Conservation (phyloP, 2,888 invertebrate species). For the Acanthococcus lagerstroemiae region DNA sequence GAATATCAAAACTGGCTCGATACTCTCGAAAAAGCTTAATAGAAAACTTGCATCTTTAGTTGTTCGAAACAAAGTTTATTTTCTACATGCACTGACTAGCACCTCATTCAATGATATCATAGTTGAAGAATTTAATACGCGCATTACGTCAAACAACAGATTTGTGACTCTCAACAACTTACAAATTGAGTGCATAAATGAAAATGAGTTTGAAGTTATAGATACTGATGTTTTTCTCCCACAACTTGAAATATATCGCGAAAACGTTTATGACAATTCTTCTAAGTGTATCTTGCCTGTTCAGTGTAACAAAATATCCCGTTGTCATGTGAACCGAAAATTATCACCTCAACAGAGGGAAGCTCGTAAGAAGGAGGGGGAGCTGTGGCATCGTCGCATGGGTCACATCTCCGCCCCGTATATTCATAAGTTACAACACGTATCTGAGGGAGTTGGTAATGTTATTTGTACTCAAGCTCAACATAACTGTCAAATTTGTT, state of each 20-base stretch:
- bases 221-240: background rate
- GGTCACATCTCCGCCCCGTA: background rate
- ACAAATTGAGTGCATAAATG: background rate
- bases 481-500: background rate
- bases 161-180: background rate
- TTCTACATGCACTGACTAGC: background rate
- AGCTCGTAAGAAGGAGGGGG: background rate
- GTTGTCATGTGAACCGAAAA: background rate
- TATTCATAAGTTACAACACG: background rate
- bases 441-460: background rate
- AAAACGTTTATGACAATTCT: background rate
- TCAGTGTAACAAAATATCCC: background rate
- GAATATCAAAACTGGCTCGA: background rate
- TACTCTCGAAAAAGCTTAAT: background rate
- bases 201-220: background rate
- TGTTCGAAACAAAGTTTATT: background rate
- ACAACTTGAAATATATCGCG: background rate
- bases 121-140: background rate
- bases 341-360: background rate
- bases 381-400: conserved; percentile 1
- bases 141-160: background rate
- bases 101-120: background rate
- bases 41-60: background rate
- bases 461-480: background rate
- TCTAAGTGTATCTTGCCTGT: too few relatives aligned